Base-by-base conservation (phyloP, 1,140 invertebrate species). In the Macrosteles quadrilineatus region DNA sequence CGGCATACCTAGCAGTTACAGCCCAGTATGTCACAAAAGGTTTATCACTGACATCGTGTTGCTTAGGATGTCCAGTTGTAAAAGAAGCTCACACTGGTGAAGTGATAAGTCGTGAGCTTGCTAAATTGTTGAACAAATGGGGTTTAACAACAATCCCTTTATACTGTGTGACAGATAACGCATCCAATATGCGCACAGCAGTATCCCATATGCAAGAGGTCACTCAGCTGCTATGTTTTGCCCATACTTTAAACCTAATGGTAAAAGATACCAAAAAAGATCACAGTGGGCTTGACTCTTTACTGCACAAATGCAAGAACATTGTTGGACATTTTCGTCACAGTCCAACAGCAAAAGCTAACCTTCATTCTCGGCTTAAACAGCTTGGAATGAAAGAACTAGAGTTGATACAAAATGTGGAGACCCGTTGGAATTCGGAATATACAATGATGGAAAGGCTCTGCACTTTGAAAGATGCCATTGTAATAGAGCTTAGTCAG, bases 391-490 rank as follows among this genome's bases (percentile, higher is more conserved):
- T 70, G 36, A 45, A 53, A 66, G 19, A 63, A 63, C 32, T 36
- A 40, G 43, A 50, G 25, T 43, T 70, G 36, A 50, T 64, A 25
- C 68, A 70, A 43, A 43, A 55, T 25, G 47, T 21, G 65, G 43
- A 40, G 65, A 70, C 63, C 0, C 40, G 53, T 2, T 70, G 63
- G 69, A 66, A 70, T 65, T 65, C 57, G 9, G 19, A 59, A 65
- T 70, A 40, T 63, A 17, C 64, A 30, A 70, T 70, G 62, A 31
- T 70, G 59, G 40, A 66, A 67, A 31, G 62, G 36, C 19, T 70
- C n/a, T 23, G 31, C 45, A 36, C 36, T 31, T 45, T 59, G 36
- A 70, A 19, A 66, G 50, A 57, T 30, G 19, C 68, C 59, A 36
- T 70, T 36, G 36, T 47, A 63, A 65, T 62, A 43, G 36, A 43